phyloP scores from a whole-genome alignment of 2,888 invertebrate genomes.

The Epistrophe grossulariae region DNA sequence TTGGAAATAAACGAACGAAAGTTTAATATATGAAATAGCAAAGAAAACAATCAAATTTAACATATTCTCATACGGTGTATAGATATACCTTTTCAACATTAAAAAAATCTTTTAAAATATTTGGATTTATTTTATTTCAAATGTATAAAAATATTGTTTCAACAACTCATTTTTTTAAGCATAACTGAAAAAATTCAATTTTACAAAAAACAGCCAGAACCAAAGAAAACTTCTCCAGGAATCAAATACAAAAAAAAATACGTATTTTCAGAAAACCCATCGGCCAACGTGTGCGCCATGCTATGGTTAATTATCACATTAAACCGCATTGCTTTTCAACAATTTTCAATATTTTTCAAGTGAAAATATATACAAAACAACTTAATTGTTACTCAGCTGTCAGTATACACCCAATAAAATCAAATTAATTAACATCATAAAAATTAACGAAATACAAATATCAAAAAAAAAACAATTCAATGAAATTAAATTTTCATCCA shows the following conservation, averaged over 20 bases:
- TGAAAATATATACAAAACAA: slow-evolving; percentile 6
- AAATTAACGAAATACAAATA: slow-evolving; percentile 14
- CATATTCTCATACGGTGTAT: too few species aligned
- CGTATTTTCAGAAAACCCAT: background rate
- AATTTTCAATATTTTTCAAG: background rate
- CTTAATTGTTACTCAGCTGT: slow-evolving; percentile 14
- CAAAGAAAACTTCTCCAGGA: background rate
- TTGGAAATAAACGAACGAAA: too few species aligned
- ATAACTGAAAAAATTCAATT: too few species aligned
- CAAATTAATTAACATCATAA: slow-evolving; percentile 53
- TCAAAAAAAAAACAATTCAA: slow-evolving; percentile 8
- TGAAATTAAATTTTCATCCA: slow-evolving; percentile 27
- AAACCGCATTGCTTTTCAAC: slow-evolving; percentile 12
- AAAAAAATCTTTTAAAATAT: too few species aligned
- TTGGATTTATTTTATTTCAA: too few species aligned
- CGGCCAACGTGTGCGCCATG: too few species aligned
- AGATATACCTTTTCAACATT: too few species aligned
- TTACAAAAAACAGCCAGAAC: background rate
- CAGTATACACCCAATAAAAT: slow-evolving; percentile 48
- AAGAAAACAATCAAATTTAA: too few species aligned
- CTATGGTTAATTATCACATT: background rate
- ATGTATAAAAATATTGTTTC: too few species aligned
- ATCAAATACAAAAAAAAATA: background rate
- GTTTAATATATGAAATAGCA: too few species aligned
- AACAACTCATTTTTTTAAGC: too few species aligned